Evolutionary conservation across 1,140 invertebrate species (phyloP).

Genomic region (Archivesica marissinica): DNA sequence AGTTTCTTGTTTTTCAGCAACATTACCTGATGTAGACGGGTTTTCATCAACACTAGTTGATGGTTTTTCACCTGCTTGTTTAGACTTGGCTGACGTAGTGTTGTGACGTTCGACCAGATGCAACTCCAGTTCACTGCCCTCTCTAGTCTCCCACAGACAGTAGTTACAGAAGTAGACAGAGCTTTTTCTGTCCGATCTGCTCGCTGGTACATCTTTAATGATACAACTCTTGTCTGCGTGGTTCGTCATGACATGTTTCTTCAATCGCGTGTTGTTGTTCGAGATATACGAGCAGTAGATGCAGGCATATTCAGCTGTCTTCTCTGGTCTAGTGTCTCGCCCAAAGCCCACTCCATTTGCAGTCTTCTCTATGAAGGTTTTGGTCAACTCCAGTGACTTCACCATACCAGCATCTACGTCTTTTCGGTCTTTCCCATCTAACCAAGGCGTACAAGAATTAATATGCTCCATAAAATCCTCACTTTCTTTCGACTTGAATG

Average conservation of each 20-base stretch:
- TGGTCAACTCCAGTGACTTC: slow-evolving; percentile 74
- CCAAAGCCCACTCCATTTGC: slow-evolving; percentile 38
- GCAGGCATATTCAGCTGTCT: slow-evolving; percentile 68
- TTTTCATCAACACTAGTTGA: background rate
- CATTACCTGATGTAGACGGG: background rate
- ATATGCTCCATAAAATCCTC: slow-evolving; percentile 72
- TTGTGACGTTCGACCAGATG: slow-evolving; percentile 67
- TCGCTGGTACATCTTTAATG: slow-evolving; percentile 65
- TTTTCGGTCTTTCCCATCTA: slow-evolving; percentile 61
- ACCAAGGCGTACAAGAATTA: slow-evolving; percentile 76
- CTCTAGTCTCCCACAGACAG: slow-evolving; percentile 69
- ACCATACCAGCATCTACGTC: slow-evolving; percentile 66
- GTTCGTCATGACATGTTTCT: slow-evolving; percentile 70
- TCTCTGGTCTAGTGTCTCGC: slow-evolving; percentile 56
- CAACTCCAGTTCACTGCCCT: slow-evolving; percentile 60
- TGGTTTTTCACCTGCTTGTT: background rate
- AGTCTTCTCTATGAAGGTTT: slow-evolving; percentile 68
- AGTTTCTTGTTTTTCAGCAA: background rate
- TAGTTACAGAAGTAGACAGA: slow-evolving; percentile 70
- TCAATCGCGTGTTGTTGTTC: slow-evolving; percentile 70
- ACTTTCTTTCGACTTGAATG: slow-evolving; percentile 73
- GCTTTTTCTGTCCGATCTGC: slow-evolving; percentile 59
- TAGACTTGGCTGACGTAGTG: background rate
- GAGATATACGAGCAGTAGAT: slow-evolving; percentile 66
- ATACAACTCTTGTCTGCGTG: slow-evolving; percentile 55